Conservation (phyloP, 2,888 invertebrate genomes). For the Microctonus hyperodae region DNA sequence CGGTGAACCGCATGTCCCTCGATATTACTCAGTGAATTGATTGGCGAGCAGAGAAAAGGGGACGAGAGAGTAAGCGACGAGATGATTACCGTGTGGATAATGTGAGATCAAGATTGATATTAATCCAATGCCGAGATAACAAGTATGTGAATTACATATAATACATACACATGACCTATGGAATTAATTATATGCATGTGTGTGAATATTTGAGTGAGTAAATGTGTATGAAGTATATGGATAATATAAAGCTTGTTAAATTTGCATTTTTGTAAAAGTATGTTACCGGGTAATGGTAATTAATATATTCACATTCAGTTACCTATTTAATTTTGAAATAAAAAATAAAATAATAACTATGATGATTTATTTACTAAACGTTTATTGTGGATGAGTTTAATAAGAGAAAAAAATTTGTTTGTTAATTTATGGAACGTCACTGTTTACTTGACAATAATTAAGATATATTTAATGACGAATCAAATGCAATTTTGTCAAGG, state of each 20-base stretch:
- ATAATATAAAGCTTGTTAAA: slow-evolving; percentile 20
- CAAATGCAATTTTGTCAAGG: neutral
- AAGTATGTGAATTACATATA: no score
- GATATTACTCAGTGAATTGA: slow-evolving; percentile 25
- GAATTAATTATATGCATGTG: neutral
- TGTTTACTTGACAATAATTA: neutral
- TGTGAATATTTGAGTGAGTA: no score
- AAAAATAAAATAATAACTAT: no score
- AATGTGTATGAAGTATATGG: neutral
- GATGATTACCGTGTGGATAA: slow-evolving; percentile 25
- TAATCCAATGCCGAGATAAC: slow-evolving; percentile 18
- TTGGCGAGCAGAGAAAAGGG: slow-evolving; percentile 7
- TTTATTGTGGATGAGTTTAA: no score
- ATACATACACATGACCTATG: no score
- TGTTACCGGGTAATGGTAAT: slow-evolving; percentile 18
- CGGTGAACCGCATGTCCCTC: slow-evolving; percentile 24
- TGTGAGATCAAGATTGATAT: slow-evolving; percentile 24
- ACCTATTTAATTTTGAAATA: neutral
- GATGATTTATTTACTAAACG: no score
- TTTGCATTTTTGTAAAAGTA: slow-evolving; percentile 21
- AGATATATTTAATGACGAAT: slow-evolving; percentile 3
- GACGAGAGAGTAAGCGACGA: slow-evolving; percentile 22
- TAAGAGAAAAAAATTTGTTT: neutral
- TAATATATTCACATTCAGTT: neutral
- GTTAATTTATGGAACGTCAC: slow-evolving; percentile 6